These are phyloP conservation scores for Cyanistes caeruleus DNA, from an alignment of 2,113 vertebrate species.

Conservation along the genomic window DNA sequence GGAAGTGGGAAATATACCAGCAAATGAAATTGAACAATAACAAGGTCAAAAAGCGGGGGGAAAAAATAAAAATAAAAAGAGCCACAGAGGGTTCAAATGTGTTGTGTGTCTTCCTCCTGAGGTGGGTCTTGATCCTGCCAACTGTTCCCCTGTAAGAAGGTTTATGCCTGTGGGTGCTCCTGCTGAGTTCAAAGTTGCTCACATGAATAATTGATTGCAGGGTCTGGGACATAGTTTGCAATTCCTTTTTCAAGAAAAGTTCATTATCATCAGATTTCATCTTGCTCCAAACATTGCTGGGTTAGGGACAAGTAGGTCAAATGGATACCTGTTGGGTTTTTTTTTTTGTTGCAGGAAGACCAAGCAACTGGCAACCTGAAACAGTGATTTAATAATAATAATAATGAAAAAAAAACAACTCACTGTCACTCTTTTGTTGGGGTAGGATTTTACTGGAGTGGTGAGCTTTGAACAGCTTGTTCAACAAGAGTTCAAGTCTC, in stretches of 20 bases:
- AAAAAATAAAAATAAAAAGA: slow-evolving; percentile 37
- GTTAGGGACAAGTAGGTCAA: slow-evolving; percentile 37
- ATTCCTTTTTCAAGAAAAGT: slow-evolving; percentile 52
- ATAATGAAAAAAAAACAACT: not conserved
- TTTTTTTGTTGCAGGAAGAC: not conserved
- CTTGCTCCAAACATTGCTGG: not conserved
- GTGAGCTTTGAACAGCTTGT: slow-evolving; percentile 39
- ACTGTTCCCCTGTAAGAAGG: slow-evolving; percentile 54
- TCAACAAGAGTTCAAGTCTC: slow-evolving; percentile 21
- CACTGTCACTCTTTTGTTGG: not conserved
- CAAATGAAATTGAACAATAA: slow-evolving; percentile 39
- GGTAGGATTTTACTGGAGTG: not conserved
- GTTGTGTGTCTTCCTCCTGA: slow-evolving; percentile 50
- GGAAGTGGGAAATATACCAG: slow-evolving; percentile 17
- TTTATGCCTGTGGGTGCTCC: slow-evolving; percentile 61
- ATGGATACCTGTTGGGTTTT: not conserved
- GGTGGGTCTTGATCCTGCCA: slow-evolving; percentile 64
- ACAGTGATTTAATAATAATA: not conserved
- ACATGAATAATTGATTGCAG: slow-evolving; percentile 65
- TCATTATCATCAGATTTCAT: slow-evolving; percentile 54
- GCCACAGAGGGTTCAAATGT: slow-evolving; percentile 30
- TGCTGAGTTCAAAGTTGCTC: slow-evolving; percentile 68
- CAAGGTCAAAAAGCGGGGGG: slow-evolving; percentile 21
- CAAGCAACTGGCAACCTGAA: not conserved
- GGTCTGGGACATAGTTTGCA: slow-evolving; percentile 49